Evolutionary conservation across 2,888 invertebrate genomes (phyloP), one percentile per base, ranked within the genome.

Genomic region (Ornithoptera priamus): DNA sequence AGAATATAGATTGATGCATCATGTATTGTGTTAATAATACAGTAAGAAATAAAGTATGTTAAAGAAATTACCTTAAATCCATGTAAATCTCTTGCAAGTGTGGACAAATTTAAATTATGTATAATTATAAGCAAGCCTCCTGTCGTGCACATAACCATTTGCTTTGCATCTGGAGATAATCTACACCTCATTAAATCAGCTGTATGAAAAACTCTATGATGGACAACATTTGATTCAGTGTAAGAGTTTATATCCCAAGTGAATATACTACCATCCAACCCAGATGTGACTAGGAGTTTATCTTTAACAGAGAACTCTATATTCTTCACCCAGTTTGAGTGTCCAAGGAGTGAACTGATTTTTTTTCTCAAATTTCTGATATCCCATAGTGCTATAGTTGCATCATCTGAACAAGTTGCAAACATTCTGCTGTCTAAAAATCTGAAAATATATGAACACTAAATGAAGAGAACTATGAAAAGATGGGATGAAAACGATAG

Each of bases 261-360:
- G 79, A 96, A 97, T 81, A 99, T 97, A 80, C 96, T 97, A 18
- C 98, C 98, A 86, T 99, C 98, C 82, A 98, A 96, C 0, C 97
- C 98, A 1, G 98, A 98, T 0, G 98, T 98, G 18, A 99, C 95
- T 70, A 99, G 93, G 12, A 97, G 92, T 73, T 97, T 96, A 81
- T 97, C 96, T 80, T 95, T 95, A 30, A 95, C 94, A 46, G 97
- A 97, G 86, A 97, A 98, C 84, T 99, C 98, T 75, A 99, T 97
- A 86, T 98, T 99, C 87, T 99, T 99, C 62, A 97, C 98, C 98
- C 98, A 99, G 89, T 97, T 98, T 0, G 97, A 96, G 86, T 99
- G 98, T 0, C 98, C 98, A 72, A 95, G 94, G 15, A 98, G 92
- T 18, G 95, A 95, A 71, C 96, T 94, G 70, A 97, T 95, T 80